phyloP scores from a whole-genome alignment of 2,113 vertebrate species.

The Nematolebias whitei region DNA sequence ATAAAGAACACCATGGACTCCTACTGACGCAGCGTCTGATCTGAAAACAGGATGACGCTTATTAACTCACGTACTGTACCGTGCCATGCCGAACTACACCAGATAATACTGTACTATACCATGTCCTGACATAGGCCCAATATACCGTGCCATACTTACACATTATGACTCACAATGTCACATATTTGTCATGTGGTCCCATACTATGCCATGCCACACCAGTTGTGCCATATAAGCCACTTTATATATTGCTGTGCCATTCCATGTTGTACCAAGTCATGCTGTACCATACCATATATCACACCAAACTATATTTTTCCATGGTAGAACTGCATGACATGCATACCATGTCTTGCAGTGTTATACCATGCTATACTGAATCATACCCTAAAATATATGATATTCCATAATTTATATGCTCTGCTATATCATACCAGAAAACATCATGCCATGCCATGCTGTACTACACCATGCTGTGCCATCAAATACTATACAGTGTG shows the following conservation, averaged over 20 bases:
- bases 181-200: neutral
- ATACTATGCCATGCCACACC: too few species aligned
- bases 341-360: neutral
- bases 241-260: too few species aligned
- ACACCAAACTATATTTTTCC: too few species aligned
- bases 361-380: neutral
- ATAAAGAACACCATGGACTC: conserved; percentile 5
- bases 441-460: too few species aligned
- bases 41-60: neutral
- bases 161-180: neutral
- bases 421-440: too few species aligned
- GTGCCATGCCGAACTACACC: neutral
- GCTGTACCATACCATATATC: neutral
- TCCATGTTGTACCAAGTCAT: neutral
- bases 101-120: neutral
- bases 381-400: too few species aligned
- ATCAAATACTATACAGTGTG: too few species aligned
- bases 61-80: neutral
- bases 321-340: too few species aligned
- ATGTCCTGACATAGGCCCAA: neutral
- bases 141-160: neutral
- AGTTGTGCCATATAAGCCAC: too few species aligned
- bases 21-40: conserved; percentile 24
- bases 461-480: too few species aligned
- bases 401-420: too few species aligned